These are phyloP conservation scores for Laterallus jamaicensis DNA, from an alignment of 2,113 vertebrate species.

Conservation along the genomic window DNA sequence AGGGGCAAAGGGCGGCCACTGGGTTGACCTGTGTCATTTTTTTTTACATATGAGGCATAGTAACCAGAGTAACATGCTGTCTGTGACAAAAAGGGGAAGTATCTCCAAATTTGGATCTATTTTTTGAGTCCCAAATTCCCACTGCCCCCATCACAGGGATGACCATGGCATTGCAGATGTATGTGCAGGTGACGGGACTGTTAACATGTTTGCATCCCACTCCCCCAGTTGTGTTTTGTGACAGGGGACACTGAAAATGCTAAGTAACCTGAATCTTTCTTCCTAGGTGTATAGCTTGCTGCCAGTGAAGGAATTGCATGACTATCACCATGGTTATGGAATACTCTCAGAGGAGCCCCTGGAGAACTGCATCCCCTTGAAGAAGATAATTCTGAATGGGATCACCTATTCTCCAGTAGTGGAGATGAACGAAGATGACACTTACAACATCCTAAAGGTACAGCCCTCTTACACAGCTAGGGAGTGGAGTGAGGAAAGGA, in stretches of 20 bases:
- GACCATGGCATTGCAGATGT: neutral
- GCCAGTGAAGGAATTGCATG: constrained; percentile 49
- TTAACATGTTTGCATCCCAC: neutral
- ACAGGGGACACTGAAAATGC: neutral
- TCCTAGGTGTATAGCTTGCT: constrained; percentile 71
- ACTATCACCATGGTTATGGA: neutral
- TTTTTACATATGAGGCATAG: neutral
- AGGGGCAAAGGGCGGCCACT: neutral
- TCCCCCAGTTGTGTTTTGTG: neutral
- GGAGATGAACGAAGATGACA: neutral
- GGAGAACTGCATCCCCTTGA: neutral
- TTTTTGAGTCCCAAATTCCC: neutral
- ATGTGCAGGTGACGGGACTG: neutral
- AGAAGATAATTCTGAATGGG: constrained; percentile 40
- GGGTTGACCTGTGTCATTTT: neutral
- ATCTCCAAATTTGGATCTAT: neutral
- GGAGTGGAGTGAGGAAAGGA: neutral
- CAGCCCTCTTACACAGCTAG: neutral
- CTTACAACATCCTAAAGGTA: constrained; percentile 64
- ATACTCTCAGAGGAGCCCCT: neutral
- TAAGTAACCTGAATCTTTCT: neutral
- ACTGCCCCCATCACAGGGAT: neutral
- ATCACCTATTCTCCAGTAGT: constrained; percentile 49
- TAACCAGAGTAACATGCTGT: neutral
- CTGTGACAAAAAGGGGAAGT: neutral